These are phyloP conservation scores for Scolopax bukidnonensis DNA, from an alignment of 2,797 vertebrate genomes.

Conservation along the genomic window DNA sequence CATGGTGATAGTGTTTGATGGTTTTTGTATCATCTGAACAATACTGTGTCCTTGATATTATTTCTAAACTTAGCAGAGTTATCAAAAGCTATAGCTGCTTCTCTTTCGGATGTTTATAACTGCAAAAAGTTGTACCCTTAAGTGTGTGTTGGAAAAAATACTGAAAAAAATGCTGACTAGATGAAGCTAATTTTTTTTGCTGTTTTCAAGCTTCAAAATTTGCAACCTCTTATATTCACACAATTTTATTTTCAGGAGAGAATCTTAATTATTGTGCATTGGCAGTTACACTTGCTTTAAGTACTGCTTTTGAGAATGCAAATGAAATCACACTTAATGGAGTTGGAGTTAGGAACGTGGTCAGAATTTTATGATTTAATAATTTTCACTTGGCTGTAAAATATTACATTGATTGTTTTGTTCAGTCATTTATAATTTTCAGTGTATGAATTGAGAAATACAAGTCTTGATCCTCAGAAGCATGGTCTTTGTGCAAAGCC, in stretches of 20 bases:
- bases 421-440: not conserved
- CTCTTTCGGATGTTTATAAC: not conserved
- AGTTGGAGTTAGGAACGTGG: not conserved
- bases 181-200: not conserved
- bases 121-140: not conserved
- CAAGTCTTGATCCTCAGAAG: not conserved
- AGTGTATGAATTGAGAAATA: not conserved
- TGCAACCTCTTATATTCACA: not conserved
- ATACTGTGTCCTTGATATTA: not conserved
- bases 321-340: not conserved
- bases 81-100: not conserved
- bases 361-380: not conserved
- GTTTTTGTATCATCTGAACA: not conserved
- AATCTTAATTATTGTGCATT: not conserved
- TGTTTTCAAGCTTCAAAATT: not conserved
- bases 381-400: not conserved
- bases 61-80: not conserved
- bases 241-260: not conserved
- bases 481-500: not conserved
- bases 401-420: not conserved
- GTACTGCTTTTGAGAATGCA: not conserved
- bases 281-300: not conserved
- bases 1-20: not conserved
- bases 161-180: not conserved
- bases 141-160: not conserved